Evolutionary conservation across 2,113 vertebrate species (phyloP), one percentile per base, ranked within the genome.

Genomic region (Mugil cephalus): DNA sequence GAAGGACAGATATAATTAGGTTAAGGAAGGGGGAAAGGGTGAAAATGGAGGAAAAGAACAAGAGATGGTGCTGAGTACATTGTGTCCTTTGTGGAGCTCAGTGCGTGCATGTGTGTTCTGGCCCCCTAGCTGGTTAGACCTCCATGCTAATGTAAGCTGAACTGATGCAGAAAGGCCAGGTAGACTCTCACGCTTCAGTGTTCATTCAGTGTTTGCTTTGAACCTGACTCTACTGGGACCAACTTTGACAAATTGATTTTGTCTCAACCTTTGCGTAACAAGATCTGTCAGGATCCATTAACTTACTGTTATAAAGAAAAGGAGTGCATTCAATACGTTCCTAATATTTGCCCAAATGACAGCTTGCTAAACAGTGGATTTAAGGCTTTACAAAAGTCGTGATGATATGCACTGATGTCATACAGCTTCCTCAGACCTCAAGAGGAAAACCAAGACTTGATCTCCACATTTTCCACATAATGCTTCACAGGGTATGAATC

Each of bases 1-100:
- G 68, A 73, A 72, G 84, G 80, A 88, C 64, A 58, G 82, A 88
- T 88, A 89, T 89, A 90, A 93, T 91, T 88, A 86, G 86, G 86
- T 88, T 87, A 89, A 87, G 80, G 67, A 87, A 89, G 55, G 65
- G 59, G 74, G 68, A 83, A 87, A 85, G 78, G 80, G 69, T 76
- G 68, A 80, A 79, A 79, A 78, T 47, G 69, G 59, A 84, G 69
- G 48, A 76, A 74, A 53, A 68, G 79, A 80, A 65, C 55, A 71
- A 83, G 78, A 74, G 69, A 77, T 59, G 66, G 47, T 74, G 76
- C 53, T 54, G 71, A 77, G 87, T 56, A 88, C 83, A 87, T 75
- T 69, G 73, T 88, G 87, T 89, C 73, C 87, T 86, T 53, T 55
- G 58, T 72, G 45, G 58, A 65, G 69, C 52, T 67, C 15, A 13